Evolutionary conservation across 2,113 vertebrate genomes (phyloP), one percentile per base, ranked within the genome.

Genomic region (Cepphus grylle): DNA sequence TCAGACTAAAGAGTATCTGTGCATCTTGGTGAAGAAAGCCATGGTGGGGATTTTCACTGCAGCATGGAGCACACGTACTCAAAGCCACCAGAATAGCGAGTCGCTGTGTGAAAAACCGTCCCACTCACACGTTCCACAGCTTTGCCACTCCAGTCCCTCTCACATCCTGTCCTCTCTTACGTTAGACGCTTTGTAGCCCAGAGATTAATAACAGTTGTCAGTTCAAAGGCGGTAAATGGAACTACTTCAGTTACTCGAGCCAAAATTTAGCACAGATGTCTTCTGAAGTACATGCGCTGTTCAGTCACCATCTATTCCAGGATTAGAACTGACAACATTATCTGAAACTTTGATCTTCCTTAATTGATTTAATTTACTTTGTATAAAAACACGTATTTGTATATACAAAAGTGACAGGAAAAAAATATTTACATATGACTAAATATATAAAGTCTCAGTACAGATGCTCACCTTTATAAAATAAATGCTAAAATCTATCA

Each of bases 391-490:
- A 94, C 47, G 62, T 12, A 18, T 29, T 88, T 53, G 11, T 96
- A 90, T 96, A 56, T 95, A 97, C 89, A 97, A 94, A 70, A 81
- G 52, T 0, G 5, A 89, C 0, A 1, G 36, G 36, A 90, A 69
- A 92, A 36, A 97, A 50, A 62, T 95, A 97, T 94, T 87, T 96
- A 97, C 94, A 96, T 65, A 65, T 8, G 21, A 76, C 93, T 85
- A 85, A 70, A 96, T 88, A 95, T 5, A 96, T 45, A 83, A 38
- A 89, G 78, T 36, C 42, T 87, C 18, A 19, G 10, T 47, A 79
- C 20, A 87, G 53, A 56, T 40, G 38, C 32, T 93, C 42, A 70
- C 49, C 58, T 93, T 76, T 55, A 82, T 55, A 62, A 89, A 84
- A 76, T 6, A 94, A 87, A 71, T n/a, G 62, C 66, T 93, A 94